Evolutionary conservation across 1,140 invertebrate genomes (phyloP), one percentile per base, ranked within the genome.

Genomic region (Ganaspis sp.): DNA sequence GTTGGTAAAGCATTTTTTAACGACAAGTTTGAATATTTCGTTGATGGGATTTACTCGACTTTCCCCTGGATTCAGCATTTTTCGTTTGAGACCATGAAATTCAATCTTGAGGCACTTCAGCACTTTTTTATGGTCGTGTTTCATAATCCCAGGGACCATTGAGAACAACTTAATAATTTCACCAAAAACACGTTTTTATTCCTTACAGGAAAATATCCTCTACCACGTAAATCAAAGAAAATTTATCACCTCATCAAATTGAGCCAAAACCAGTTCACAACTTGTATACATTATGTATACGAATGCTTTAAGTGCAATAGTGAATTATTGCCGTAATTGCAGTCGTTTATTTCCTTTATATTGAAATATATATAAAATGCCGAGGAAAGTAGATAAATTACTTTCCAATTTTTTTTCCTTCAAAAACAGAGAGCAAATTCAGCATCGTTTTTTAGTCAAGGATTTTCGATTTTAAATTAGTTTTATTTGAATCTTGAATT

Each of bases 191-290:
- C 29, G 29, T 34, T 34, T 34, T 34, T 34, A n/a, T 34, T 3
- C 6, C 2, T 34, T 34, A 34, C 29, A 34, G 29, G n/a, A n/a
- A n/a, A 34, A 6, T 34, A 34, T 49, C 17, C 8, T 17, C 45
- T 49, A 49, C 45, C n/a, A n/a, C 17, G 8, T 49, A 49, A 49
- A 49, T 49, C 45, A 49, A 49, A 49, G 3, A 17, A 49, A 49
- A 49, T 49, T 49, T 49, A 49, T 49, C 45, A 49, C 45, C 45
- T 49, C 45, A n/a, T 49, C 45, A 49, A 49, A 49, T 17, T 49
- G 15, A 49, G 12, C 17, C 17, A 17, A 49, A 49, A 49, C 45
- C 15, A 49, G 45, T 49, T 49, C 45, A 49, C n/a, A 49, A 49
- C 15, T 17, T 49, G 15, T 49, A 49, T n/a, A 49, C 17, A 17